Base-by-base conservation (phyloP, 2,888 invertebrate genomes). In the Euclidia mi region DNA sequence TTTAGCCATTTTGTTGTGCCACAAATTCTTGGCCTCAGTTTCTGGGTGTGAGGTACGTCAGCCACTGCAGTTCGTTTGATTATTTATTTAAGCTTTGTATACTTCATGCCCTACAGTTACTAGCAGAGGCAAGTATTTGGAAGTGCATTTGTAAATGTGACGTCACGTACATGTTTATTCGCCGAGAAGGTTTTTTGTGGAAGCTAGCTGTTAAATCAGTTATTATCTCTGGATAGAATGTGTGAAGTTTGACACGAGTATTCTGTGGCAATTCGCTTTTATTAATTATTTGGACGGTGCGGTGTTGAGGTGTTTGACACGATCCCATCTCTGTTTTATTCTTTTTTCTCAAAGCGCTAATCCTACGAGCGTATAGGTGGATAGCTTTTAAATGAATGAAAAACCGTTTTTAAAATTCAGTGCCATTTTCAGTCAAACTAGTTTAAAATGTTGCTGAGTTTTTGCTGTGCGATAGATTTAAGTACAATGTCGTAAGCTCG, bases 21-120 rank as follows among this genome's bases (percentile, higher is more conserved):
- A 76, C 79, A 80, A 85, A 85, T 84, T 80, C 82, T 81, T 78
- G 79, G 81, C 78, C 74, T 55, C 67, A 68, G 78, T 83, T n/a
- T 82, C 67, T 57, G 44, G 28, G 60, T 60, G 73, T 64, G 63
- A 72, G 56, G 56, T 52, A 64, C 56, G 20, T 45, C 55, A 56
- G 50, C 58, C 56, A 56, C 58, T 76, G 73, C 73, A 76, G 70
- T 57, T 38, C 38, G 65, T 72, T 66, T 66, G 48, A 66, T 73
- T 64, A 64, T 62, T 76, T 74, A 74, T 74, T 76, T 50, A 69
- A 47, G 17, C 57, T 32, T 49, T 76, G 74, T 73, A 73, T 72
- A 57, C 45, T 73, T 73, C 51, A 76, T 72, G 46, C 49, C 57
- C 38, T 56, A 44, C 56, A 55, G 58, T 64, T 57, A 63, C 63